Percentiles rank a stretch among this genome's conserved stretches.
Evolutionary conservation across 2,888 invertebrate species (phyloP).

Genomic region (Orthonevra nobilis): DNA sequence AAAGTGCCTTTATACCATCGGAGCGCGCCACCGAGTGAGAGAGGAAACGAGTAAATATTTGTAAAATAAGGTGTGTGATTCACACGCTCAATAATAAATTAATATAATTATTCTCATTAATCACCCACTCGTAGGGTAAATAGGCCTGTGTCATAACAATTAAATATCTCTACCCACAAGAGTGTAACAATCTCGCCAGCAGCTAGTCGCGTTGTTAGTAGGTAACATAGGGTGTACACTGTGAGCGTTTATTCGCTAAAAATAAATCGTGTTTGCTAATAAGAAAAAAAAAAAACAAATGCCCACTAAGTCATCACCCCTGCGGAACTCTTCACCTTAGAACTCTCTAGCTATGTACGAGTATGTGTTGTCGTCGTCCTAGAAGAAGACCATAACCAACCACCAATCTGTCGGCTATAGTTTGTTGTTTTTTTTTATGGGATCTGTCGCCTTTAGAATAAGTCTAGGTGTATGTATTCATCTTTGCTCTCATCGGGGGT

Average conservation of each 20-base stretch:
- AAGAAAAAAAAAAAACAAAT: no score
- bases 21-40: not conserved
- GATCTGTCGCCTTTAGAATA: slow-evolving; percentile 36
- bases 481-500: slow-evolving; percentile 25
- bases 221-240: slow-evolving; percentile 21
- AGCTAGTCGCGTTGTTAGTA: no score
- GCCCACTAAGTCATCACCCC: slow-evolving; percentile 52
- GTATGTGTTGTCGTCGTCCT: slow-evolving; percentile 34
- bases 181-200: not conserved
- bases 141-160: slow-evolving; percentile 39
- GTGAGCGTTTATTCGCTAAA: slow-evolving; percentile 55
- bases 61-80: slow-evolving; percentile 17
- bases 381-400: slow-evolving; percentile 35
- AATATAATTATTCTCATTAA: slow-evolving; percentile 17
- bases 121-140: not conserved
- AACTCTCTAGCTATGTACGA: not conserved
- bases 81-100: slow-evolving; percentile 11
- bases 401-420: no score
- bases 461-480: slow-evolving; percentile 22
- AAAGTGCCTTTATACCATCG: no score
- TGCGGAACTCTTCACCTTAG: slow-evolving; percentile 24
- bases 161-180: slow-evolving; percentile 41
- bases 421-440: no score
- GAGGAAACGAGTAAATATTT: slow-evolving; percentile 12
- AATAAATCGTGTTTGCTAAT: slow-evolving; percentile 61